phyloP scores from a whole-genome alignment of 2,888 invertebrate species.

The Synergus laeviventris region DNA sequence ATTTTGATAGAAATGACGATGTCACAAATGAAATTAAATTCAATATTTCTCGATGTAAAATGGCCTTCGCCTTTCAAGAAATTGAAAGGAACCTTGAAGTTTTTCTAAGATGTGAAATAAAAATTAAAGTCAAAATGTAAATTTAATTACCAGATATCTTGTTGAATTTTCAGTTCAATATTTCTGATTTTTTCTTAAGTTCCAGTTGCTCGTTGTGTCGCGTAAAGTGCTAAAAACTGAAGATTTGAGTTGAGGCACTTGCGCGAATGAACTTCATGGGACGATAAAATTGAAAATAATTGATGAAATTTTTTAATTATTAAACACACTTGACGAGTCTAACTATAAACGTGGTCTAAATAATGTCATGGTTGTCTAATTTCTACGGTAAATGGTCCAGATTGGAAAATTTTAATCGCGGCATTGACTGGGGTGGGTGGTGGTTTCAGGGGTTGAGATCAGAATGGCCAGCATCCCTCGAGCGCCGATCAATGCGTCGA shows the following conservation, averaged over 20 bases:
- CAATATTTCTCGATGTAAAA: background rate
- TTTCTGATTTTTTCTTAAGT: background rate
- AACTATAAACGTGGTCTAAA: conserved; percentile 6
- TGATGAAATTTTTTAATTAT: background rate
- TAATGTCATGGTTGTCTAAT: conserved; percentile 49
- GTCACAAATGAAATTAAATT: conserved; percentile 37
- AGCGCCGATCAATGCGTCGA: conserved; percentile 59
- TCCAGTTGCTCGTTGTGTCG: background rate
- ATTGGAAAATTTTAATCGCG: conserved; percentile 57
- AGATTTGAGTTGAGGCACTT: conserved; percentile 58
- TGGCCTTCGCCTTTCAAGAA: conserved; percentile 23
- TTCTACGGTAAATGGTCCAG: conserved; percentile 49
- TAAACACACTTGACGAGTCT: conserved; percentile 7
- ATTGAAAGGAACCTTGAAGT: background rate
- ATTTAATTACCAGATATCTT: background rate
- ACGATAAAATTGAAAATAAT: conserved; percentile 40
- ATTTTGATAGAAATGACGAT: background rate
- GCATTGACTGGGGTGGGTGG: conserved; percentile 58
- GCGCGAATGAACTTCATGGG: conserved; percentile 56
- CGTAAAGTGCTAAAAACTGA: conserved; percentile 33
- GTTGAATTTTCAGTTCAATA: background rate
- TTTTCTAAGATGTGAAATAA: background rate
- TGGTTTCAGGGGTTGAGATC: conserved; percentile 60
- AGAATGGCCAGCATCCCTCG: conserved; percentile 59
- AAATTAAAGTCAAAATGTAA: background rate